Percentiles rank a stretch among this genome's conserved stretches.
These are phyloP conservation scores for Clinocottus analis DNA, from an alignment of 2,113 vertebrate species.

Conservation along the genomic window DNA sequence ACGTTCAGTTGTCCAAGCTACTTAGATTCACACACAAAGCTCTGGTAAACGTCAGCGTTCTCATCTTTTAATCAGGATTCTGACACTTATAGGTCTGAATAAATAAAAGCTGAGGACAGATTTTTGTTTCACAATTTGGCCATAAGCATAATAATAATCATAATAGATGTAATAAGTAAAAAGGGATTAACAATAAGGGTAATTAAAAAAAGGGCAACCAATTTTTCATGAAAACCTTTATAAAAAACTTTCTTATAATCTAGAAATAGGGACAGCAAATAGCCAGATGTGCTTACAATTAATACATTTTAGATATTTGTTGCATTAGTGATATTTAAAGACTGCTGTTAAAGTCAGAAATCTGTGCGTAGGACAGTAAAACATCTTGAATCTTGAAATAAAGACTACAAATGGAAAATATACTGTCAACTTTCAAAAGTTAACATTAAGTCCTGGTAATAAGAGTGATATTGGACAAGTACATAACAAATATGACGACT, in stretches of 20 bases:
- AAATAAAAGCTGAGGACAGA: neutral
- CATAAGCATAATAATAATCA: neutral
- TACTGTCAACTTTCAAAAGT: too few species aligned
- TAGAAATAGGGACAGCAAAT: too few species aligned
- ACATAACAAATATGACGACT: neutral
- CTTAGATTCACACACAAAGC: neutral
- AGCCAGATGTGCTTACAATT: too few species aligned
- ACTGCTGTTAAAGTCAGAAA: too few species aligned
- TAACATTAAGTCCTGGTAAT: neutral
- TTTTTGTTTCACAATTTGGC: neutral
- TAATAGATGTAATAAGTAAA: neutral
- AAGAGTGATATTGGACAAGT: neutral
- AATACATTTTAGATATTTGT: too few species aligned
- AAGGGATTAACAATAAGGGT: neutral
- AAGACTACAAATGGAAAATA: too few species aligned
- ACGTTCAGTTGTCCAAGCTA: constrained; percentile 20
- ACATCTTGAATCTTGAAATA: too few species aligned
- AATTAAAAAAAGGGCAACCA: too few species aligned
- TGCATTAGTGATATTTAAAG: too few species aligned
- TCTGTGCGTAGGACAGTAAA: too few species aligned
- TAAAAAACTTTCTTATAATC: too few species aligned
- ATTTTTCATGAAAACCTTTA: too few species aligned
- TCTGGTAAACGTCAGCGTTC: neutral
- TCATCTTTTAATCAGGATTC: neutral
- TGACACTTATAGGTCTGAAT: neutral